A percentile compares a stretch with the other conserved stretches of the same genome.
Conservation (phyloP, 2,113 vertebrate genomes). For the Corydoras maculifer region DNA sequence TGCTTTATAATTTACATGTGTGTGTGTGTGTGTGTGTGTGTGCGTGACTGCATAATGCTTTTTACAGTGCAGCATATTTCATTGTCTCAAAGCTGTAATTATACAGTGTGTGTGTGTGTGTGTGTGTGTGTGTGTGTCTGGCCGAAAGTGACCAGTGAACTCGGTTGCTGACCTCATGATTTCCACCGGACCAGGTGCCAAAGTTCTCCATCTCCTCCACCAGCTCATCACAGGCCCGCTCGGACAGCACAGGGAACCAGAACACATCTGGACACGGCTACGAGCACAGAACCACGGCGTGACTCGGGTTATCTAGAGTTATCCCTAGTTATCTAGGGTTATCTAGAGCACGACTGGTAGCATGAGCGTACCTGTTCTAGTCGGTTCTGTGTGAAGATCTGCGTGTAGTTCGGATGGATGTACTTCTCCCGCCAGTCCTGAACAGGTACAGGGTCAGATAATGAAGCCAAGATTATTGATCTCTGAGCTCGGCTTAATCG, state of each 20-base stretch:
- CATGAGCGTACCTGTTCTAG: conserved; percentile 76
- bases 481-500: neutral
- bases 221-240: conserved; percentile 84
- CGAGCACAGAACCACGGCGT: conserved; percentile 38
- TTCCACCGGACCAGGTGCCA: conserved; percentile 92
- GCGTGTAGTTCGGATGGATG: conserved; percentile 85
- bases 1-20: too few relatives aligned
- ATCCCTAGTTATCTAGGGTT: too few relatives aligned
- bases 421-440: conserved; percentile 99
- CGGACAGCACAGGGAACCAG: conserved; percentile 95
- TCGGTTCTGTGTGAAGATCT: conserved; percentile 89
- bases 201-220: conserved; percentile 93
- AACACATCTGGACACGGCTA: conserved; percentile 98
- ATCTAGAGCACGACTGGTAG: too few relatives aligned
- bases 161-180: conserved; percentile 74
- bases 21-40: too few relatives aligned
- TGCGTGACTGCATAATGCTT: too few relatives aligned
- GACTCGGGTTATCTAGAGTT: neutral
- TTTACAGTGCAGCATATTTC: too few relatives aligned
- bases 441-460: conserved; percentile 13
- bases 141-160: too few relatives aligned
- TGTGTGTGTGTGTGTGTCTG: neutral
- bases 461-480: neutral
- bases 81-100: too few relatives aligned
- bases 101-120: neutral